Base-by-base conservation (phyloP, 2,888 invertebrate species). In the Parnassius glacialis region DNA sequence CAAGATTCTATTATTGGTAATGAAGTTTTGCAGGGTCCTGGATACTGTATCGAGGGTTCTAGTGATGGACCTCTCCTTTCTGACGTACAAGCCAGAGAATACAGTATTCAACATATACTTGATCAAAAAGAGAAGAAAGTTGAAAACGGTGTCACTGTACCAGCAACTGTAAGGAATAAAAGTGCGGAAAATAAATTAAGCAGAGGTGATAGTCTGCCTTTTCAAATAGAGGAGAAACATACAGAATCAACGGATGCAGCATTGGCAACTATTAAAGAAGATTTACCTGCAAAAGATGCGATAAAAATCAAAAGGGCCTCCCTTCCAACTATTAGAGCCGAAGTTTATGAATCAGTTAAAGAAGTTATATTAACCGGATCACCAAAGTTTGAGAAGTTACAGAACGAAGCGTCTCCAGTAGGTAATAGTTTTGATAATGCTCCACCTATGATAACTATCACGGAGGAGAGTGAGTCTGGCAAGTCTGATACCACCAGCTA, bases 351-450 rank as follows among this genome's bases (percentile, higher is more conserved):
- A 52, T 89, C 93, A 62, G 90, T 93, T 11, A 92, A 92, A 68
- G 93, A 93, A 52, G 90, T 84, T 12, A 89, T 93, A 52, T 90
- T 93, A 1, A 80, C 85, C 34, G 85, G 87, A 2, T 92, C 92
- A n/a, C 93, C 93, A 0, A 93, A 93, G 71, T 94, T 94, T 73
- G 93, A 93, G 74, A 90, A 92, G 67, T 76, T 93, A 20, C 85
- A 83, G 65, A 93, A 93, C 73, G 93, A 93, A 56, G 83, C 85
- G 47, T 93, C 93, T 50, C 81, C 86, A 10, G 80, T 77, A 55
- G 88, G 86, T 41, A 73, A 70, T 16, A 9, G 43, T 16, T 70
- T 67, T 12, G 87, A 81, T 48, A 82, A 84, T 59, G 76, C 83
- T 11, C 85, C 86, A 1, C 91, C 92, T 0, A 84, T 92, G 86